These are phyloP conservation scores for Phortica magna DNA, from an alignment of 2,888 invertebrate species.

Conservation along the genomic window DNA sequence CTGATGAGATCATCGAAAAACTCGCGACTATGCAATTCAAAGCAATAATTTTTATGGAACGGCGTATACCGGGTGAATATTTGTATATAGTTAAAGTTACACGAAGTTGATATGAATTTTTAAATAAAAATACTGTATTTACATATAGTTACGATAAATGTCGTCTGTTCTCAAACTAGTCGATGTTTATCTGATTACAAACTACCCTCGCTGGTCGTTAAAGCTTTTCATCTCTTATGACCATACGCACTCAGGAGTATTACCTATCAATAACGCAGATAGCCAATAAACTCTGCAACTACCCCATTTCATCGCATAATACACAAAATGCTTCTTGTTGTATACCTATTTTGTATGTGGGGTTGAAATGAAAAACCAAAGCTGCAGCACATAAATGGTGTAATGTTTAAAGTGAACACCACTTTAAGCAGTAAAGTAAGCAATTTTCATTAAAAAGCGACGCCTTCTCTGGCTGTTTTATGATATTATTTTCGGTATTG, in stretches of 20 bases:
- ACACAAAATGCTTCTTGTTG: not conserved
- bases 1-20: slow-evolving; percentile 83
- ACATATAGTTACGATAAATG: not conserved
- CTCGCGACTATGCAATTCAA: slow-evolving; percentile 81
- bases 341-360: not conserved
- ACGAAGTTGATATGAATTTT: slow-evolving; percentile 37
- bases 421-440: not conserved
- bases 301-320: not conserved
- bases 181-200: not conserved
- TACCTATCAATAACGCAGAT: slow-evolving; percentile 6
- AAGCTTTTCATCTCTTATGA: not conserved
- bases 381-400: not conserved
- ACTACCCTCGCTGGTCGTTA: slow-evolving; percentile 17
- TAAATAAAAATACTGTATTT: not conserved
- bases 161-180: too few relatives aligned
- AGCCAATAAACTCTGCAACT: not conserved
- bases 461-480: too few relatives aligned
- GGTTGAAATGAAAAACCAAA: not conserved
- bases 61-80: slow-evolving; percentile 92
- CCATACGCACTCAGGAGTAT: not conserved
- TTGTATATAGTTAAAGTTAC: slow-evolving; percentile 88
- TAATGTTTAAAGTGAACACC: not conserved
- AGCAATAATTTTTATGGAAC: slow-evolving; percentile 82
- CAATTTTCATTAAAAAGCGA: not conserved
- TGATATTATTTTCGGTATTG: too few relatives aligned